Conservation (phyloP, 2,113 vertebrate species). For the Chelonoidis abingdonii region DNA sequence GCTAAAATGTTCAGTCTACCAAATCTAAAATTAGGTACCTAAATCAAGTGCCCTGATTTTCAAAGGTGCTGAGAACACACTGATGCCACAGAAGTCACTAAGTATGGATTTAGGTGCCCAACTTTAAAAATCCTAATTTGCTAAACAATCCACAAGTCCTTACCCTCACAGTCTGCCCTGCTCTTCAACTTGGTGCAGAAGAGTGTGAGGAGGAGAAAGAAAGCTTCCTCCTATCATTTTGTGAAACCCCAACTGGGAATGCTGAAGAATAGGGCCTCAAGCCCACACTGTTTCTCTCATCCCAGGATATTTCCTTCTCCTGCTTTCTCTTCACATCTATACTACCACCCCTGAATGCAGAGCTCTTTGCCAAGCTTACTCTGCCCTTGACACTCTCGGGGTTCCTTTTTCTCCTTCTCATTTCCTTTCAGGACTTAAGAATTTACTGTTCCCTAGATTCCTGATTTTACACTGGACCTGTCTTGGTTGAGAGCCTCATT, state of each 20-base stretch:
- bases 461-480: background rate
- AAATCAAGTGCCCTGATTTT: background rate
- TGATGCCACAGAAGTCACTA: background rate
- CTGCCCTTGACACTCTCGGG: background rate
- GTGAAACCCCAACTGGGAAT: background rate
- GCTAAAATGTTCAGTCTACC: background rate
- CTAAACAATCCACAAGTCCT: background rate
- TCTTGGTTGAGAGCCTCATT: background rate
- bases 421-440: background rate
- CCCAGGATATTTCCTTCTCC: background rate
- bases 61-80: background rate
- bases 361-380: background rate
- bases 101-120: background rate
- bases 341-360: background rate
- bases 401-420: background rate
- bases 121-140: background rate
- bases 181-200: background rate
- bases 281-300: background rate
- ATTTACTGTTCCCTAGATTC: background rate
- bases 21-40: background rate
- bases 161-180: background rate
- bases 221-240: background rate
- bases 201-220: background rate
- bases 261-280: background rate
- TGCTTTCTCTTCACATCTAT: background rate